phyloP scores from a whole-genome alignment of 1,140 invertebrate genomes.

The Drusus annulatus region DNA sequence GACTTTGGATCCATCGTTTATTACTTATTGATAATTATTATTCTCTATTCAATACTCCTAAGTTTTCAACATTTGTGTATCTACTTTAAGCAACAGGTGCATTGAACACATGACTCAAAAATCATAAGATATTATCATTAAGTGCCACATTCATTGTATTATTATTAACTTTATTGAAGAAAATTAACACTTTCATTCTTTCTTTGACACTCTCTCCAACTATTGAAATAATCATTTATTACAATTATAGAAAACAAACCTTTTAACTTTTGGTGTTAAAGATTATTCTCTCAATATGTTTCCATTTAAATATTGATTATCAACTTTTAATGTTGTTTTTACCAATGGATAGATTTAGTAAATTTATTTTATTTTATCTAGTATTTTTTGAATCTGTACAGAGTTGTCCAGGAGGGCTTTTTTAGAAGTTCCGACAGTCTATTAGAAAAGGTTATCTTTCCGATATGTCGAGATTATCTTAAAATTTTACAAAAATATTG shows the following conservation, averaged over 20 bases:
- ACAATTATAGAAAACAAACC: too few relatives aligned
- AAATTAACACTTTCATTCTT: too few relatives aligned
- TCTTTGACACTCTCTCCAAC: too few relatives aligned
- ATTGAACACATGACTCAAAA: constrained; percentile 33
- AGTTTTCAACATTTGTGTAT: constrained; percentile 13
- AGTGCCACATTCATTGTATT: background rate
- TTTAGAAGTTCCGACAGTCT: background rate
- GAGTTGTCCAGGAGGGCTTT: too few relatives aligned
- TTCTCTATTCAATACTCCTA: constrained; percentile 5
- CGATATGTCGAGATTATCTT: constrained; percentile 23
- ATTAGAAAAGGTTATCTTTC: constrained; percentile 5
- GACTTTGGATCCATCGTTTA: background rate
- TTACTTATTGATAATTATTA: background rate
- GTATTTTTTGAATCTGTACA: too few relatives aligned
- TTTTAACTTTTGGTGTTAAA: too few relatives aligned
- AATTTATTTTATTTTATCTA: too few relatives aligned
- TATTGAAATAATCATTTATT: too few relatives aligned
- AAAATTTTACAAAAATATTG: constrained; percentile 17
- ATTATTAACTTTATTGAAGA: background rate
- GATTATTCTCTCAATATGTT: too few relatives aligned
- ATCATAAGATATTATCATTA: constrained; percentile 31
- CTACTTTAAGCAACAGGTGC: constrained; percentile 29
- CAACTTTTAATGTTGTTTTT: too few relatives aligned
- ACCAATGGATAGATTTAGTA: too few relatives aligned
- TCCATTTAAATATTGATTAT: too few relatives aligned